Base-by-base conservation (phyloP, 2,113 vertebrate species). In the Siniperca knerii region DNA sequence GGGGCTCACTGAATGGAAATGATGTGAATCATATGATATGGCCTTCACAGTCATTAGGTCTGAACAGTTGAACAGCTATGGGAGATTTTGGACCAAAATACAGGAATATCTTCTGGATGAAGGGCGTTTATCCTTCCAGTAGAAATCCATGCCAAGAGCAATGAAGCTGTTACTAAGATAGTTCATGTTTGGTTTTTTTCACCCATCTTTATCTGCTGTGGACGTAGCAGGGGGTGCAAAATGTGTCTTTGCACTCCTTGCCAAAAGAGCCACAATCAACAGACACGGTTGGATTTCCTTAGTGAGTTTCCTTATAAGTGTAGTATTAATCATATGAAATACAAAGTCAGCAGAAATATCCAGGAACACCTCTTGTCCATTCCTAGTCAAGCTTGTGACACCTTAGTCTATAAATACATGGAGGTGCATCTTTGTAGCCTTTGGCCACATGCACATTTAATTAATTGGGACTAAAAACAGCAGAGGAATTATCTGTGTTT, bases 1-100 rank as follows among this genome's bases (percentile, higher is more conserved):
- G 69, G 35, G 1, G 16, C 1, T n/a, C 1, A 37, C 55, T 57
- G 33, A 42, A 9, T 44, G 44, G 71, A 75, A 37, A 25, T 65
- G 16, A 86, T 89, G 64, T 85, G 83, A 79, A 76, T 93, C 87
- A 83, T 78, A 81, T 91, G 92, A 87, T 77, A 4, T 25, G 46
- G 52, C 29, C 23, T 81, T 81, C 23, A n/a, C 48, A 48, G 67
- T 42, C 85, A 69, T 33, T 13, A 48, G 68, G 72, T 73, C 75
- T 74, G 42, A 79, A 25, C 55, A 44, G 15, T 42, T 79, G 46
- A 84, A 46, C 42, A 61, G 67, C 57, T 50, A 15, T 40, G 29
- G 7, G 29, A 42, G 52, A 76, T 58, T 60, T 54, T 60, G 12
- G 18, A 61, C 8, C 87, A 77, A 84, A 85, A 90, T 89, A 88